phyloP scores from a whole-genome alignment of 2,888 invertebrate species.

The Sepiola atlantica region DNA sequence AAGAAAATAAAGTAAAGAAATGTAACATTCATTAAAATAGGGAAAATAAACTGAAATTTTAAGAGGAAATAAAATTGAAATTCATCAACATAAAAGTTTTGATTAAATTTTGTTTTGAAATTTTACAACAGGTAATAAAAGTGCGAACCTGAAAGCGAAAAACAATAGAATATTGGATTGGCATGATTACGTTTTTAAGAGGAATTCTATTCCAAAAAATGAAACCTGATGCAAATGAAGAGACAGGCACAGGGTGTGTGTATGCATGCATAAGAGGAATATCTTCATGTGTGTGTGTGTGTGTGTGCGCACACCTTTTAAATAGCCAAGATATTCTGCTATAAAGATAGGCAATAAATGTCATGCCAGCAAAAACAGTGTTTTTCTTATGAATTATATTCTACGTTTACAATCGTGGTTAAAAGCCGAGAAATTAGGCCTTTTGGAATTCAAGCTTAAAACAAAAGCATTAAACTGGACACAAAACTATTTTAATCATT shows the following conservation, averaged over 20 bases:
- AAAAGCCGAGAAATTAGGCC: neutral
- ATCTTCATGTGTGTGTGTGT: neutral
- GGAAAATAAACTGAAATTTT: constrained; percentile 4
- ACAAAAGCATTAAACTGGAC: neutral
- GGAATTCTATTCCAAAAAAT: neutral
- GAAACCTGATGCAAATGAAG: neutral
- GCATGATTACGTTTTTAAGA: neutral
- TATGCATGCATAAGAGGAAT: neutral
- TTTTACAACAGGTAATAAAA: constrained; percentile 32
- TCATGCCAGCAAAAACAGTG: neutral
- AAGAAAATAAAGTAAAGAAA: neutral
- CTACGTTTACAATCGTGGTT: neutral
- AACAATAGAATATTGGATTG: constrained; percentile 21
- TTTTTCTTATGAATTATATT: neutral
- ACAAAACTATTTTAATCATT: neutral
- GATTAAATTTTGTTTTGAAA: constrained; percentile 21
- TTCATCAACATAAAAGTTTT: constrained; percentile 23
- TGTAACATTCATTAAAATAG: constrained; percentile 32
- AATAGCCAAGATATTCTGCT: neutral
- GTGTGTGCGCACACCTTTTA: neutral
- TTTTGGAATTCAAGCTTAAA: neutral
- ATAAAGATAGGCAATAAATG: neutral
- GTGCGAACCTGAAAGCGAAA: neutral
- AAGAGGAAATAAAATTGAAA: neutral
- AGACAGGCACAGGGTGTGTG: neutral